Percentiles rank a stretch among this genome's conserved stretches.
phyloP scores from a whole-genome alignment of 2,888 invertebrate species.

The Andrena bucephala region DNA sequence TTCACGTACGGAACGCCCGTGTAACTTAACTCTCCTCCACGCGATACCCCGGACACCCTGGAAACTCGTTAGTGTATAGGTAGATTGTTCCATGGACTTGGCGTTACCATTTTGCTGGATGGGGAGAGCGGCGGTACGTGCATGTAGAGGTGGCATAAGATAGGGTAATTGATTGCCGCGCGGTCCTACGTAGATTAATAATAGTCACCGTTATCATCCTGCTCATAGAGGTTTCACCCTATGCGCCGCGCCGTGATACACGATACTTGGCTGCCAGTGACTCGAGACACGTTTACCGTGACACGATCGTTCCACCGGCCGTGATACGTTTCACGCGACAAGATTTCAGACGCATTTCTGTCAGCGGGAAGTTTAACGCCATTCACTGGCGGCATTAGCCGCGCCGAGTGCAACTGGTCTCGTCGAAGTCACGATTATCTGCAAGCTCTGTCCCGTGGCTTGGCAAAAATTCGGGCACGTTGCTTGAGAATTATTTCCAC shows the following conservation, averaged over 20 bases:
- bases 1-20: conserved; percentile 11
- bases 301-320: conserved; percentile 56
- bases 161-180: conserved; percentile 77
- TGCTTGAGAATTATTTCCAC: not conserved
- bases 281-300: conserved; percentile 69
- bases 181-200: conserved; percentile 76
- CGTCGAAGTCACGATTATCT: conserved; percentile 37
- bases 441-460: not conserved
- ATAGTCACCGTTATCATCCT: conserved; percentile 73
- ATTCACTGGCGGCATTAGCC: conserved; percentile 42
- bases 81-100: conserved; percentile 73
- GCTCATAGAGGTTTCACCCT: conserved; percentile 63
- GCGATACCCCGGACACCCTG: conserved; percentile 53
- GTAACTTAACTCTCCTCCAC: conserved; percentile 54
- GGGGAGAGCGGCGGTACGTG: conserved; percentile 43
- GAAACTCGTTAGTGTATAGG: conserved; percentile 74
- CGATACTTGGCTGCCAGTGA: conserved; percentile 71
- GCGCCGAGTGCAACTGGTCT: conserved; percentile 67
- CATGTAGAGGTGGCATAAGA: conserved; percentile 70
- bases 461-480: not conserved
- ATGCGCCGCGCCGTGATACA: conserved; percentile 67
- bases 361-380: conserved; percentile 61
- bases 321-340: conserved; percentile 54
- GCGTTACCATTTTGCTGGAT: conserved; percentile 66
- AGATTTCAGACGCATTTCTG: conserved; percentile 66